Evolutionary conservation across 2,888 invertebrate genomes (phyloP), one percentile per base, ranked within the genome.

Genomic region (Sycophila texana): DNA sequence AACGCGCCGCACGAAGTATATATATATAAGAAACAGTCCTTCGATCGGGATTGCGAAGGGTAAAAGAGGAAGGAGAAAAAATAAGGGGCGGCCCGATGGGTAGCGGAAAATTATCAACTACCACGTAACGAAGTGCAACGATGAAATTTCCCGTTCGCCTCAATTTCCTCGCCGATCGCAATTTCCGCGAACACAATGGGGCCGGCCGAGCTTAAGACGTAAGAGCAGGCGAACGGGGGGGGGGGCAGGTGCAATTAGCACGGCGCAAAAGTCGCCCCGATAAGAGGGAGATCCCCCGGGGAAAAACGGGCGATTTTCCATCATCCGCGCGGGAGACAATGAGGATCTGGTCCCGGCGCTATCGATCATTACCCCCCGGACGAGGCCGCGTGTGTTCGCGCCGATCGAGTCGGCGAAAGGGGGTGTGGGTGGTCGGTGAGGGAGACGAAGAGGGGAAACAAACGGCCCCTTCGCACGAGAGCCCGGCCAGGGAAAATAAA

Each of bases 261-360:
- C 26, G 7, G 67, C 55, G 16, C 26, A 57, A 68, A 39, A 68
- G 39, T 68, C 57, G 39, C 26, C 13, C 20, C 39, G 57, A 68
- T 68, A 67, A 53, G 16, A 26, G 39, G 39, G 39, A 39, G 53
- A 53, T 53, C 65, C n/a, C 14, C 66, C 57, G 18, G n/a, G 14
- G 30, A 66, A 47, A 57, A 30, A 14, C 0, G 49, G 2, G 55
- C 47, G 39, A 67, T 63, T 61, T 61, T 63, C 22, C 63, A 70
- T 76, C 58, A 47, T 60, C 10, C 55, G 47, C 12, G 39, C 63
- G 47, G 63, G 58, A 77, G 57, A 72, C 58, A 72, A 72, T 72
- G 60, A 71, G 58, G 20, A 39, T 1, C 39, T 1, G 30, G n/a
- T 55, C 26, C 47, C 22, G n/a, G 22, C 16, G 16, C 39, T 63